These are phyloP conservation scores for Hyperoodon ampullatus DNA, from an alignment of 2,113 vertebrate genomes.

Conservation along the genomic window DNA sequence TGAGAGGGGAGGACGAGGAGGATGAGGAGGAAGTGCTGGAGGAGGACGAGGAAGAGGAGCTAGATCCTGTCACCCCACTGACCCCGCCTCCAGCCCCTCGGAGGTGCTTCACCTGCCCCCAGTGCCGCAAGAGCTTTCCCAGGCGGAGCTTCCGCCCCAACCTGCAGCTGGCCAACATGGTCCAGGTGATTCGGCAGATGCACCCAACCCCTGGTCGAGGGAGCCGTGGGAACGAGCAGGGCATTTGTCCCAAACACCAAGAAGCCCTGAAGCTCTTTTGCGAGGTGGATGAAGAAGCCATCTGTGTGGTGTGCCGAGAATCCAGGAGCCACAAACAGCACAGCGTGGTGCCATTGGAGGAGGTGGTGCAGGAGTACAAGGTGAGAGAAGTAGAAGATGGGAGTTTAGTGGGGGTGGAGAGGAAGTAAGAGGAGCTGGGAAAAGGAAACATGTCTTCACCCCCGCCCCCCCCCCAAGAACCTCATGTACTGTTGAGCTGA, in stretches of 20 bases:
- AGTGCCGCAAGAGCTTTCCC: conserved; percentile 81
- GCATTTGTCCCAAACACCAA: conserved; percentile 74
- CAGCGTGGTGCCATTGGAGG: conserved; percentile 81
- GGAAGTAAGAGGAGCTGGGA: background rate
- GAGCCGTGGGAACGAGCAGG: background rate
- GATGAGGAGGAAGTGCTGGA: conserved; percentile 78
- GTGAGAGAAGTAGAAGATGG: conserved; percentile 39
- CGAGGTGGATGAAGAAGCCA: conserved; percentile 78
- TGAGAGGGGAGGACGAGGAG: conserved; percentile 73
- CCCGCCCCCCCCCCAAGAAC: background rate
- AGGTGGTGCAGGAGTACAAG: conserved; percentile 83
- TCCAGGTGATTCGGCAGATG: conserved; percentile 82
- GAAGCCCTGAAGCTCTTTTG: conserved; percentile 84
- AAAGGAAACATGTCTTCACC: background rate
- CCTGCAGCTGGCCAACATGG: conserved; percentile 84
- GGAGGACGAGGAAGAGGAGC: conserved; percentile 81
- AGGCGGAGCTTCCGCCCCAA: conserved; percentile 81
- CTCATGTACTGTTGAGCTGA: background rate
- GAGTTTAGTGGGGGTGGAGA: background rate
- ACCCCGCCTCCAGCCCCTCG: conserved; percentile 69
- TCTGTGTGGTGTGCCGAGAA: conserved; percentile 84
- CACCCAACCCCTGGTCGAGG: conserved; percentile 63
- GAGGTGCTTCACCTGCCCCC: conserved; percentile 82
- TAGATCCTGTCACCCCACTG: conserved; percentile 54
- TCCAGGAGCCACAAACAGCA: conserved; percentile 78